These are phyloP conservation scores for Drosophila maculinotata DNA, from an alignment of 2,888 invertebrate genomes.

Conservation along the genomic window DNA sequence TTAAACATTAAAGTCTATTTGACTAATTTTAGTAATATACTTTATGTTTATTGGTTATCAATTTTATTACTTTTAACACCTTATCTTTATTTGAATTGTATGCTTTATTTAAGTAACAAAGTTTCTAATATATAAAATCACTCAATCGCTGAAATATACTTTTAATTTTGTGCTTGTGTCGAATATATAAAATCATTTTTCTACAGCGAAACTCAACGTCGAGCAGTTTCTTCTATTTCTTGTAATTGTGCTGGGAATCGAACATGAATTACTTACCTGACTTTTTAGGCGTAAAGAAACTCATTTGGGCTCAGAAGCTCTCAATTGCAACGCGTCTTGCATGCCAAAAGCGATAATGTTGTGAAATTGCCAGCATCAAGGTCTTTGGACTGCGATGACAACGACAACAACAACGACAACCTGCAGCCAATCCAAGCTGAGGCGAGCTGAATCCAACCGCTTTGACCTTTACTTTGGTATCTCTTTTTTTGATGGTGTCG, in stretches of 20 bases:
- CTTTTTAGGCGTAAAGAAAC: slow-evolving; percentile 36
- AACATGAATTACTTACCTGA: slow-evolving; percentile 44
- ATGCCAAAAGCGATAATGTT: slow-evolving; percentile 65
- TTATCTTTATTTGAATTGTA: too few relatives aligned
- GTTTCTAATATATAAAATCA: too few relatives aligned
- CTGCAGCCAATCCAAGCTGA: slow-evolving; percentile 5
- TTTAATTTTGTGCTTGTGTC: too few relatives aligned
- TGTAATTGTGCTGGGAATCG: slow-evolving; percentile 42
- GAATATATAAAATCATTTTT: too few relatives aligned
- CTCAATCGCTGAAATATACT: too few relatives aligned
- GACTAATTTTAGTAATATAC: too few relatives aligned
- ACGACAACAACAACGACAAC: slow-evolving; percentile 40
- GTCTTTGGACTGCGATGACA: slow-evolving; percentile 53
- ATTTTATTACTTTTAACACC: slow-evolving; percentile 20
- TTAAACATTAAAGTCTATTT: too few relatives aligned
- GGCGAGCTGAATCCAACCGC: slow-evolving; percentile 23
- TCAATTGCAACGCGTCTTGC: slow-evolving; percentile 66
- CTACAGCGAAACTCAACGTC: not conserved
- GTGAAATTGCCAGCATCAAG: slow-evolving; percentile 70
- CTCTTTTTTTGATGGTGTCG: slow-evolving; percentile 58
- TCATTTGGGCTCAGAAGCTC: slow-evolving; percentile 26
- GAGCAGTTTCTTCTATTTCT: not conserved
- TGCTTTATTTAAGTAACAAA: too few relatives aligned
- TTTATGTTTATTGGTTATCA: too few relatives aligned
- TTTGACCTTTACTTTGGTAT: slow-evolving; percentile 70